A percentile compares a stretch with the other conserved stretches of the same genome.
Evolutionary conservation across 1,140 invertebrate species (phyloP).

Genomic region (Portunus trituberculatus): DNA sequence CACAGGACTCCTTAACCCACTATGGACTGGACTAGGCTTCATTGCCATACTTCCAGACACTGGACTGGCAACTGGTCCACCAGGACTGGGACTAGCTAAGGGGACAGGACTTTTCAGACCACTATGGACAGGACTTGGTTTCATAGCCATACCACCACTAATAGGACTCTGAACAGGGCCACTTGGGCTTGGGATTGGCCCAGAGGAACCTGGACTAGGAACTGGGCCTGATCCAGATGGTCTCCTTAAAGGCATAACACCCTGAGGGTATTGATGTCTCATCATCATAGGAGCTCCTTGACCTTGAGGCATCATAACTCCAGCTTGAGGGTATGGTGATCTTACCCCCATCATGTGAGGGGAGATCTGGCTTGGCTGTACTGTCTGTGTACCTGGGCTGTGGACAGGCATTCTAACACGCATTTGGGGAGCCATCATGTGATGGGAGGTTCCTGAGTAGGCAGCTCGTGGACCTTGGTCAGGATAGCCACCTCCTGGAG

Average conservation of each 20-base stretch:
- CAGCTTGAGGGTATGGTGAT: constrained; percentile 67
- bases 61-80: constrained; percentile 71
- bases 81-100: constrained; percentile 65
- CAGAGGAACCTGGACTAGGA: constrained; percentile 71
- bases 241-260: constrained; percentile 72
- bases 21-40: constrained; percentile 74
- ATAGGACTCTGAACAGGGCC: constrained; percentile 72
- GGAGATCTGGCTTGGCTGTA: constrained; percentile 66
- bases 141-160: constrained; percentile 68
- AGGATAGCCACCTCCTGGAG: constrained; percentile 72
- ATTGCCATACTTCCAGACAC: constrained; percentile 64
- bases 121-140: constrained; percentile 75
- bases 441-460: constrained; percentile 66
- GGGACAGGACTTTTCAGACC: constrained; percentile 70
- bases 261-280: constrained; percentile 75
- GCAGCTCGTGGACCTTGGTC: constrained; percentile 56
- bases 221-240: constrained; percentile 74
- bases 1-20: constrained; percentile 73
- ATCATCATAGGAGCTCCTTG: constrained; percentile 73
- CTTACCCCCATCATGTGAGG: constrained; percentile 75
- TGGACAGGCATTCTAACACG: constrained; percentile 74
- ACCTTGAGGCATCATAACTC: constrained; percentile 67
- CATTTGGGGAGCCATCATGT: constrained; percentile 70
- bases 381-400: constrained; percentile 70
- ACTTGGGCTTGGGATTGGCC: constrained; percentile 69